Evolutionary conservation across 1,140 invertebrate species (phyloP).

Genomic region (Drosophila bocqueti): DNA sequence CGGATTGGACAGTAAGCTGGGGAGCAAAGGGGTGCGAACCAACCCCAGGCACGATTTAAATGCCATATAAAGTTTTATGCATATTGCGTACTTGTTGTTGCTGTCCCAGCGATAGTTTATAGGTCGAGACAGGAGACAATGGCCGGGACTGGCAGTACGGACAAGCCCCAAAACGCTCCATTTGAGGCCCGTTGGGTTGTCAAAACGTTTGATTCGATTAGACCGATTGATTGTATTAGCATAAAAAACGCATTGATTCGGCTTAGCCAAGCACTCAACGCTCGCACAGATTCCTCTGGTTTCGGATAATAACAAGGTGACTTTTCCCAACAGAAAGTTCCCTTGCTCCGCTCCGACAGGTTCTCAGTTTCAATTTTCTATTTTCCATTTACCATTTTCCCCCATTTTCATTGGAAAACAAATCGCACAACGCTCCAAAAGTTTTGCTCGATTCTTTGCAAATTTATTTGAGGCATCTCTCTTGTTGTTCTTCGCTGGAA

Average conservation of each 20-base stretch:
- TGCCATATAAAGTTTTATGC: slow-evolving; percentile 82
- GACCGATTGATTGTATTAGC: slow-evolving; percentile 80
- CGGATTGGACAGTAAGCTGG: slow-evolving; percentile 11
- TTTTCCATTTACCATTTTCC: slow-evolving; percentile 20
- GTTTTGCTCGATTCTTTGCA: slow-evolving; percentile 42
- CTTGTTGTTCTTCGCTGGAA: slow-evolving; percentile 38
- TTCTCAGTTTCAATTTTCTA: slow-evolving; percentile 47
- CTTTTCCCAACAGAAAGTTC: neutral
- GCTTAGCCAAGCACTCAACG: slow-evolving; percentile 60
- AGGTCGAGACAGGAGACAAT: slow-evolving; percentile 34
- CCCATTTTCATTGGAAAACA: slow-evolving; percentile 38
- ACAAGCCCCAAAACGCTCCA: slow-evolving; percentile 60
- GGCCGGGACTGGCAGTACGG: neutral
- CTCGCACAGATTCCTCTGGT: slow-evolving; percentile 21
- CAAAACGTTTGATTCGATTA: slow-evolving; percentile 81
- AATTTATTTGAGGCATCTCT: slow-evolving; percentile 37
- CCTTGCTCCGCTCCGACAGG: neutral
- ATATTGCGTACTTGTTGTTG: slow-evolving; percentile 76
- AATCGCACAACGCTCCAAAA: slow-evolving; percentile 46
- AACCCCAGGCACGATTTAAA: slow-evolving; percentile 63
- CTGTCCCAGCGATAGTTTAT: slow-evolving; percentile 56
- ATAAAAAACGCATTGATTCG: slow-evolving; percentile 79
- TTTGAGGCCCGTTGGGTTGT: slow-evolving; percentile 71
- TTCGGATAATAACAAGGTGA: slow-evolving; percentile 21
- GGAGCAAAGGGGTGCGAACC: slow-evolving; percentile 31